Percentiles rank a stretch among this genome's conserved stretches.
phyloP scores from a whole-genome alignment of 2,888 invertebrate species.

The Seira ritae region DNA sequence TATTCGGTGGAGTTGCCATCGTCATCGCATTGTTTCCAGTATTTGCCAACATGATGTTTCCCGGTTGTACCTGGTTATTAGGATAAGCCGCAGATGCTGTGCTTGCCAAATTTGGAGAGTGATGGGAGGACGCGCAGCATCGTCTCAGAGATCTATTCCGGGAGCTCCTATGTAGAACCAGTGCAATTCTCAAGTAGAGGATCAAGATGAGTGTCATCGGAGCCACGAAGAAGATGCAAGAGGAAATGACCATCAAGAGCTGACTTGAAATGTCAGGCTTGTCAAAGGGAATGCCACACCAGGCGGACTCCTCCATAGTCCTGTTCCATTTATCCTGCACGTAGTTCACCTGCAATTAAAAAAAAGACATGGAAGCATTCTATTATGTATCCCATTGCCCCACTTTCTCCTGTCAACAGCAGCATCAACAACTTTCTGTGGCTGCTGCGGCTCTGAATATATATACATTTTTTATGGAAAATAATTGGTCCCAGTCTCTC shows the following conservation, averaged over 20 bases:
- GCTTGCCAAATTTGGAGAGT: constrained; percentile 36
- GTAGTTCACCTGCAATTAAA: constrained; percentile 73
- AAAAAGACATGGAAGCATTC: neutral
- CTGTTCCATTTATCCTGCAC: constrained; percentile 67
- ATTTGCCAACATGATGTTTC: constrained; percentile 17
- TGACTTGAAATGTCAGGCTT: constrained; percentile 72
- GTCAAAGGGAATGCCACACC: constrained; percentile 75
- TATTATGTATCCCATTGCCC: neutral
- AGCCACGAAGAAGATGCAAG: constrained; percentile 76
- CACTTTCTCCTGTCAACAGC: neutral
- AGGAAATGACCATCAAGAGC: constrained; percentile 76
- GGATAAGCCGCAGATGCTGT: constrained; percentile 45
- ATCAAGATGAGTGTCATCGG: constrained; percentile 76
- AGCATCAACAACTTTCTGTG: neutral
- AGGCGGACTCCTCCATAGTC: constrained; percentile 74
- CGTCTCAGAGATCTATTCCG: constrained; percentile 66
- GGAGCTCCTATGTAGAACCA: constrained; percentile 73
- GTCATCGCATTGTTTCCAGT: constrained; percentile 11
- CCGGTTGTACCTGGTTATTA: constrained; percentile 45
- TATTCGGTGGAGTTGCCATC: constrained; percentile 40
- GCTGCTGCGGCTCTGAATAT: neutral
- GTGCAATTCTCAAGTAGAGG: constrained; percentile 75
- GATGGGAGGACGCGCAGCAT: constrained; percentile 63
- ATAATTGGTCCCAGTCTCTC: neutral
- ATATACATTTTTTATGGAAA: neutral